Percentiles rank a stretch among this genome's conserved stretches.
Evolutionary conservation across 1,140 invertebrate genomes (phyloP).

Genomic region (Macrobrachium rosenbergii): DNA sequence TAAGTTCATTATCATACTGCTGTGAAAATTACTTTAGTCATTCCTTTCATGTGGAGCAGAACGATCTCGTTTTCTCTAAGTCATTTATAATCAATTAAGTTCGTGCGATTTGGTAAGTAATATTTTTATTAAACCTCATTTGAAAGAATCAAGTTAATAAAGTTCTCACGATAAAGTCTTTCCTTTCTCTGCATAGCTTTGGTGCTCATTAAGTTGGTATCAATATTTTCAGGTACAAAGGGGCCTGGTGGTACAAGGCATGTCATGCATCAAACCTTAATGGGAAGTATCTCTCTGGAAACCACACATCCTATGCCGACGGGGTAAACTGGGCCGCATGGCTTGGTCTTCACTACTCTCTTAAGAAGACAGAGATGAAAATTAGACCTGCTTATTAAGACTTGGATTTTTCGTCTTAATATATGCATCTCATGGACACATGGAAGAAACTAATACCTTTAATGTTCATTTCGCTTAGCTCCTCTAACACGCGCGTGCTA

Average conservation of each 20-base stretch:
- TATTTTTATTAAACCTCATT: neutral
- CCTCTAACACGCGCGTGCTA: too few species aligned
- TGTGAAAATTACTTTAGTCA: too few species aligned
- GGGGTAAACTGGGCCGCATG: slow-evolving; percentile 69
- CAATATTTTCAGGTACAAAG: slow-evolving; percentile 23
- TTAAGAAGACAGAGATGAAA: slow-evolving; percentile 69
- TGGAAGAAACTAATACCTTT: too few species aligned
- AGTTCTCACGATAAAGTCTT: too few species aligned
- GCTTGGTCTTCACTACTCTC: slow-evolving; percentile 69
- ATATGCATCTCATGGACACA: too few species aligned
- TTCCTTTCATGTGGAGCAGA: too few species aligned
- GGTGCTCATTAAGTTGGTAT: neutral
- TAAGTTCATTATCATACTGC: too few species aligned
- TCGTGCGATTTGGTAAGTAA: neutral
- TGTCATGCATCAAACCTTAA: slow-evolving; percentile 67
- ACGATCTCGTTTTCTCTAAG: too few species aligned
- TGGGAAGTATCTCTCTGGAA: slow-evolving; percentile 67
- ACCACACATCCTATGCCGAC: slow-evolving; percentile 66
- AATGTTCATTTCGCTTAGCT: too few species aligned
- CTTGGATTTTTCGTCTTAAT: too few species aligned
- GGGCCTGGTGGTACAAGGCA: slow-evolving; percentile 68
- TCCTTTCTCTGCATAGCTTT: neutral
- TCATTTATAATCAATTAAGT: neutral
- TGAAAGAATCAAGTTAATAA: too few species aligned
- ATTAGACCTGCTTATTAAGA: slow-evolving; percentile 64